A percentile compares a stretch with the other conserved stretches of the same genome.
Conservation (phyloP, 2,888 invertebrate genomes). For the Amorpha juglandis region DNA sequence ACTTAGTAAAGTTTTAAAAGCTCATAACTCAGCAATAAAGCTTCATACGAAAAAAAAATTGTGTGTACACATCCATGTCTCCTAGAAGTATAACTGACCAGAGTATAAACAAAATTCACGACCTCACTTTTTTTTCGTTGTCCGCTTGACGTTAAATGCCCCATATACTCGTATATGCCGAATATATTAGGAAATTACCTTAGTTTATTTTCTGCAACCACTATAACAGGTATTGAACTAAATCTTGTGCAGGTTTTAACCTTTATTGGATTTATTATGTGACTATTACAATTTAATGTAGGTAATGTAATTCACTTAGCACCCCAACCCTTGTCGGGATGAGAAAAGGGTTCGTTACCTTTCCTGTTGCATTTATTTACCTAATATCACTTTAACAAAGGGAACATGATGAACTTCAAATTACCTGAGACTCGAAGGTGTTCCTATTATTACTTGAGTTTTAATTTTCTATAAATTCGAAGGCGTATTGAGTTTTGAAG, state of each 20-base stretch:
- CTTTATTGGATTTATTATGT: neutral
- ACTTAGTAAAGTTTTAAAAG: too few species aligned
- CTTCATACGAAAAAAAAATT: too few species aligned
- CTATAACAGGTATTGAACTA: neutral
- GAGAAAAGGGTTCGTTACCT: neutral
- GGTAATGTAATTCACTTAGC: neutral
- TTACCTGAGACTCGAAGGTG: neutral
- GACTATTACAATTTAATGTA: neutral
- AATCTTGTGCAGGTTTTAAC: neutral
- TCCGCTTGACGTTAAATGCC: too few species aligned
- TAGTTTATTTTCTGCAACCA: too few species aligned
- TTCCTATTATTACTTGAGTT: neutral
- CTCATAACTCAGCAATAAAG: too few species aligned
- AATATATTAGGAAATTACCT: too few species aligned
- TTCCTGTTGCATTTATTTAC: neutral
- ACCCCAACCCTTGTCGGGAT: neutral
- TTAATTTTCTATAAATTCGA: neutral
- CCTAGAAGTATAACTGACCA: too few species aligned
- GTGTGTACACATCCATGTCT: too few species aligned
- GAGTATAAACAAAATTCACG: too few species aligned
- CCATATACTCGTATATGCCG: too few species aligned
- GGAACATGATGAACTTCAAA: neutral
- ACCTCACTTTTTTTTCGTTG: too few species aligned
- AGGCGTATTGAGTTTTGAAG: too few species aligned
- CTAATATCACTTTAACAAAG: constrained; percentile 2